Conservation (phyloP, 2,797 vertebrate species). For the Eospalax fontanierii region DNA sequence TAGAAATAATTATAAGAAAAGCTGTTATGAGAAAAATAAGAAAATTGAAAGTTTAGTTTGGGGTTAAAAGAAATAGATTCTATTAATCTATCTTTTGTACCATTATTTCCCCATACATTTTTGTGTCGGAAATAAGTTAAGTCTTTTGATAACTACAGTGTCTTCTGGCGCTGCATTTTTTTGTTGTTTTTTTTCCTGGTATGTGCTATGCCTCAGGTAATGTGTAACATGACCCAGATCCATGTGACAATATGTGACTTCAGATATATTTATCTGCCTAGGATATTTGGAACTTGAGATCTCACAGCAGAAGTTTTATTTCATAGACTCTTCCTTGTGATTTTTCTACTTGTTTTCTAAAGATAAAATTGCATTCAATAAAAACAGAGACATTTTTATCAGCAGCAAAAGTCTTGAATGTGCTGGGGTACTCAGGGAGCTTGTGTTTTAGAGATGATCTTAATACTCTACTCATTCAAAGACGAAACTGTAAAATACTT, state of each 20-base stretch:
- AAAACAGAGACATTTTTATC: not conserved
- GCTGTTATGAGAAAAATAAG: constrained; percentile 33
- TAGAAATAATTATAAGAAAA: constrained; percentile 10
- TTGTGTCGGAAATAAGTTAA: not conserved
- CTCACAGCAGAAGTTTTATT: not conserved
- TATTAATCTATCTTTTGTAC: constrained; percentile 43
- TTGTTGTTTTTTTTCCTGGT: not conserved
- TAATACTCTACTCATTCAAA: not conserved
- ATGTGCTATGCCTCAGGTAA: not conserved
- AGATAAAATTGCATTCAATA: not conserved
- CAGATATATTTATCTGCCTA: not conserved
- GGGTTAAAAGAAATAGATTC: constrained; percentile 1
- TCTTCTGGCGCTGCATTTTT: not conserved
- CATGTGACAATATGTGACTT: constrained; percentile 7
- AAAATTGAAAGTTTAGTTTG: constrained; percentile 19
- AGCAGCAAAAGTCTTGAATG: not conserved
- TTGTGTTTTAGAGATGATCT: not conserved
- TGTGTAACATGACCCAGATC: not conserved
- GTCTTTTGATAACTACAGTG: not conserved
- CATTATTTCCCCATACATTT: not conserved
- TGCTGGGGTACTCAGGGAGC: rapidly evolving
- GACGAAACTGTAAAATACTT: not conserved
- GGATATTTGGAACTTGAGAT: constrained; percentile 44
- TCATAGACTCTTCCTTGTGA: not conserved
- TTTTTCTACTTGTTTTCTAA: constrained; percentile 31